Percentiles rank a stretch among this genome's conserved stretches.
phyloP scores from a whole-genome alignment of 1,140 invertebrate genomes.

The Drosophila malerkotliana region DNA sequence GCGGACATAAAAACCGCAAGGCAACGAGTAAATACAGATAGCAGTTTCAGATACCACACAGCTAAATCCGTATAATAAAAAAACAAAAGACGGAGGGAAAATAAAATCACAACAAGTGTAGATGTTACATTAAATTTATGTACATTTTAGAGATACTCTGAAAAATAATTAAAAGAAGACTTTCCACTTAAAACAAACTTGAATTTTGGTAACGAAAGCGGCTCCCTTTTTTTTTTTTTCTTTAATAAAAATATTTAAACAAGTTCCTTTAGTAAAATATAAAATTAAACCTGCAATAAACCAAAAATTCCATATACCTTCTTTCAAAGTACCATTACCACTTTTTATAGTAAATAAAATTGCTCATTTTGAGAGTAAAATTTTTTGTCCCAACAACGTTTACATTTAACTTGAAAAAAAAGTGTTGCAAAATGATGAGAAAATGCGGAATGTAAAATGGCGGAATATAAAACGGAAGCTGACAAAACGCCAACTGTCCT shows the following conservation, averaged over 20 bases:
- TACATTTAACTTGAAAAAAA: constrained; percentile 8
- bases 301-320: no score
- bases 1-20: constrained; percentile 65
- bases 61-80: constrained; percentile 51
- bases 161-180: no score
- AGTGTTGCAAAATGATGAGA: constrained; percentile 46
- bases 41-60: constrained; percentile 37
- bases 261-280: not conserved
- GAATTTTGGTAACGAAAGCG: no score
- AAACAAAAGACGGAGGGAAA: constrained; percentile 1
- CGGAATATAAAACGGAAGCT: constrained; percentile 67
- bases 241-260: not conserved
- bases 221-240: not conserved
- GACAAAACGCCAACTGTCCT: constrained; percentile 72
- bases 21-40: constrained; percentile 45
- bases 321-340: not conserved
- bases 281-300: no score
- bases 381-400: not conserved
- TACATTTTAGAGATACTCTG: not conserved
- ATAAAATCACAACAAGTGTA: not conserved
- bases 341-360: constrained; percentile 29
- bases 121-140: not conserved
- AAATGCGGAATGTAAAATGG: constrained; percentile 15
- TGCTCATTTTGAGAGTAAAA: not conserved
- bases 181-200: no score